Percentiles rank a stretch among this genome's conserved stretches.
Evolutionary conservation across 92 coral and sea anemone genomes (phyloP).

Genomic region (Meandrina meandrites): DNA sequence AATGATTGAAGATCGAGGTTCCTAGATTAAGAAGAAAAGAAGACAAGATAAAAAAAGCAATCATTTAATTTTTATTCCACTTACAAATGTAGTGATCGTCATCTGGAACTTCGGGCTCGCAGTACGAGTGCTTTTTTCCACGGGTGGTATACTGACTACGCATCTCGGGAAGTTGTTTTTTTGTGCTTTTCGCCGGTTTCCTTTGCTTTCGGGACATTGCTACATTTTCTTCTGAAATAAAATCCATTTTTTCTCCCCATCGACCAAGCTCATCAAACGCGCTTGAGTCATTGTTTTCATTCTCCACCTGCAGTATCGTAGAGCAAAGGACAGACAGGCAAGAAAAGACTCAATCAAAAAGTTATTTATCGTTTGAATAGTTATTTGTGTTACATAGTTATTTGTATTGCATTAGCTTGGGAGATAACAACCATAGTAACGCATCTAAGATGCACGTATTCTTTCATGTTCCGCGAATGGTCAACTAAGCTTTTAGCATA

Average conservation of each 20-base stretch:
- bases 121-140: constrained; percentile 48
- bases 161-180: constrained; percentile 3
- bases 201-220: constrained; percentile 3
- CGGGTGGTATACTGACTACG: constrained; percentile 63
- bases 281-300: constrained; percentile 6
- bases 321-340: neutral
- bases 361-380: neutral
- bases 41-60: no score
- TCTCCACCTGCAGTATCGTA: neutral
- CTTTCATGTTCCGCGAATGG: no score
- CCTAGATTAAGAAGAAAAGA: no score
- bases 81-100: constrained; percentile 89
- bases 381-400: no score
- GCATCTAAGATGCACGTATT: no score
- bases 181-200: neutral
- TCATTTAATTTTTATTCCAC: neutral
- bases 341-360: no score
- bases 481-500: no score
- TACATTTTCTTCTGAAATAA: neutral
- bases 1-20: no score
- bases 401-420: no score
- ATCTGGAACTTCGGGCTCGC: constrained; percentile 90
- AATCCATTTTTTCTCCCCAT: constrained; percentile 37
- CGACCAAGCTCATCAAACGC: constrained; percentile 60
- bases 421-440: no score